These are phyloP conservation scores for Plebejus anna DNA, from an alignment of 2,888 invertebrate genomes.

Conservation along the genomic window DNA sequence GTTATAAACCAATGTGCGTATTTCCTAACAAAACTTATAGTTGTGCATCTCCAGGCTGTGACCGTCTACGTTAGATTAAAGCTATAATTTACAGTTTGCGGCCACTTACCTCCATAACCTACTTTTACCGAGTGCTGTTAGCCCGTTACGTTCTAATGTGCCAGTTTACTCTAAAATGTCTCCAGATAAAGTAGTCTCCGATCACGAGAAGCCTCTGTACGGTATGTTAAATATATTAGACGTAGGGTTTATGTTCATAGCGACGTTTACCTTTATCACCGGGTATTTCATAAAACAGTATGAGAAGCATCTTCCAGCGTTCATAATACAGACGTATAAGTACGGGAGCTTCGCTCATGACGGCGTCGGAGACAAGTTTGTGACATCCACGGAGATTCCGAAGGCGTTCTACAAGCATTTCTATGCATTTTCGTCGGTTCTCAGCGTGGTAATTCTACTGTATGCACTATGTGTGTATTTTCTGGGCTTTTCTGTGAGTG, in stretches of 20 bases:
- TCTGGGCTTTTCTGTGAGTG: slow-evolving; percentile 67
- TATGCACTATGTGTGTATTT: slow-evolving; percentile 75
- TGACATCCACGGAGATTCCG: slow-evolving; percentile 81
- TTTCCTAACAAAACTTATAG: not conserved
- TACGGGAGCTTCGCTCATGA: slow-evolving; percentile 7
- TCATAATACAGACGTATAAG: slow-evolving; percentile 11
- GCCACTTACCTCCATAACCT: slow-evolving; percentile 5
- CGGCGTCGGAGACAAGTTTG: not conserved
- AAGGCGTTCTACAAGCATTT: slow-evolving; percentile 91
- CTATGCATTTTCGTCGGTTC: slow-evolving; percentile 84
- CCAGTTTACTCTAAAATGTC: not conserved
- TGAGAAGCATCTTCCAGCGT: slow-evolving; percentile 6
- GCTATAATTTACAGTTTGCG: not conserved
- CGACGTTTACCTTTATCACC: not conserved
- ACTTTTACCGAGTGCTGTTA: not conserved
- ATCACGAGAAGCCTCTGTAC: not conserved
- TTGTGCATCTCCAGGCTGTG: not conserved
- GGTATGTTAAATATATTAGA: slow-evolving; percentile 6
- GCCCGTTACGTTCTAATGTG: slow-evolving; percentile 9
- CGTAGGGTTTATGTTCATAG: slow-evolving; percentile 7
- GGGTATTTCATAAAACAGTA: slow-evolving; percentile 8
- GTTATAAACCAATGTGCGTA: not conserved
- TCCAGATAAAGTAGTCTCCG: not conserved
- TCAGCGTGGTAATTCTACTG: slow-evolving; percentile 70
- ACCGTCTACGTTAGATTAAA: not conserved